Evolutionary conservation across 1,140 invertebrate genomes (phyloP).

Genomic region (Brachionus koreanus): DNA sequence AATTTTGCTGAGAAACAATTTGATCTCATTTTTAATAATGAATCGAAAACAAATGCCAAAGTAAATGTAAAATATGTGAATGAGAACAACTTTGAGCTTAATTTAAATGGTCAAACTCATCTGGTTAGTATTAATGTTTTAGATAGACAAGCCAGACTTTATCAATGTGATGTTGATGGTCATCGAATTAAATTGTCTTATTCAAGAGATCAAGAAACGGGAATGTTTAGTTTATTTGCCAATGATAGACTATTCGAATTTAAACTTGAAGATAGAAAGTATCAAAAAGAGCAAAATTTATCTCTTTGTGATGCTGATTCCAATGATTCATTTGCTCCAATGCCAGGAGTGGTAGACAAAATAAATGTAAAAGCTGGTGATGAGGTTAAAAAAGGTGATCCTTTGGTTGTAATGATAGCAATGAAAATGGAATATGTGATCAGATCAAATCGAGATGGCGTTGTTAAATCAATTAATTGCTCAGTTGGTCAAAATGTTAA

Average conservation of each 20-base stretch:
- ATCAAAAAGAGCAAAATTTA: slow-evolving; percentile 47
- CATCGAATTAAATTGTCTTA: slow-evolving; percentile 33
- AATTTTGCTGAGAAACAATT: slow-evolving; percentile 1
- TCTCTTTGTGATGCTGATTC: slow-evolving; percentile 40
- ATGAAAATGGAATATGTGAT: slow-evolving; percentile 90
- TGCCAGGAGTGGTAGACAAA: slow-evolving; percentile 91
- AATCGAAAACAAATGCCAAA: slow-evolving; percentile 10
- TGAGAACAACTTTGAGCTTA: neutral
- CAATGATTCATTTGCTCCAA: slow-evolving; percentile 73
- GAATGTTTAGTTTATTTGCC: slow-evolving; percentile 48
- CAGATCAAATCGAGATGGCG: neutral
- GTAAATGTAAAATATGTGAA: neutral
- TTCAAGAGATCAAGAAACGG: slow-evolving; percentile 30
- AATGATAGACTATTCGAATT: slow-evolving; percentile 56
- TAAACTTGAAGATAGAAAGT: slow-evolving; percentile 58
- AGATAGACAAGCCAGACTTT: neutral
- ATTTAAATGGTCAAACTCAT: slow-evolving; percentile 14
- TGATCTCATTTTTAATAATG: slow-evolving; percentile 3
- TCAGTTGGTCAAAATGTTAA: slow-evolving; percentile 44
- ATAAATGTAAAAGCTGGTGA: slow-evolving; percentile 75
- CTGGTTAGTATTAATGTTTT: neutral
- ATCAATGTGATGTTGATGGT: slow-evolving; percentile 35
- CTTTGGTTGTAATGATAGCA: slow-evolving; percentile 83
- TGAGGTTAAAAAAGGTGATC: slow-evolving; percentile 74
- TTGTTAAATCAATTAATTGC: slow-evolving; percentile 30